Evolutionary conservation across 2,113 vertebrate species (phyloP), one percentile per base, ranked within the genome.

Genomic region (Paracyprichromis sp.): DNA sequence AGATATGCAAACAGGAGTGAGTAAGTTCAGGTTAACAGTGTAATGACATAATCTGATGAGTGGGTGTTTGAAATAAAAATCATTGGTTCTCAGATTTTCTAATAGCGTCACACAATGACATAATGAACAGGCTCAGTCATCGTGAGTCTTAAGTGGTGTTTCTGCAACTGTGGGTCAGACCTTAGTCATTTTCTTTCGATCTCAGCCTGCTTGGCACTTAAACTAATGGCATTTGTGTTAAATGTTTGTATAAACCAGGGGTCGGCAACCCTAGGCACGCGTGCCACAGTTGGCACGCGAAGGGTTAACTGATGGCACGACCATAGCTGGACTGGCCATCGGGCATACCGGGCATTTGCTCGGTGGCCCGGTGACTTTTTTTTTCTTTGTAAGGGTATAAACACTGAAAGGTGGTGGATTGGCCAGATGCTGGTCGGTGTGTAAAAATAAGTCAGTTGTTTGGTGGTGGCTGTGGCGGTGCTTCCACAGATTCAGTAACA

Each of bases 31-130:
- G 47, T 66, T 26, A 88, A 82, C 63, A 19, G 34, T 36, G n/a
- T 86, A 76, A 83, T 82, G 63, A 86, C 71, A 86, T 79, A 53
- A 89, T 86, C 7, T 82, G 66, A 47, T 83, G 79, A 86, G 56
- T 85, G 63, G 66, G 93, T 57, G 84, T 84, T 50, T 31, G 43
- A 78, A 31, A 50, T 78, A 40, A 76, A 82, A 61, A 80, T 47
- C 38, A 43, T 12, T 36, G 69, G 71, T 78, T 47, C 43, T 50
- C 87, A 40, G 36, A 86, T 88, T 87, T 59, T 82, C 76, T 53
- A 85, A 81, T 87, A 86, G 76, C n/a, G 45, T 92, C 83, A 84
- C 59, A 83, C 52, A 85, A 88, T 71, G 90, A 73, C 85, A 88
- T 13, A 78, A 78, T 78, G 43, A 47, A 84, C 50, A 47, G 78